Base-by-base conservation (phyloP, 2,888 invertebrate species). In the Schizaphis graminum region DNA sequence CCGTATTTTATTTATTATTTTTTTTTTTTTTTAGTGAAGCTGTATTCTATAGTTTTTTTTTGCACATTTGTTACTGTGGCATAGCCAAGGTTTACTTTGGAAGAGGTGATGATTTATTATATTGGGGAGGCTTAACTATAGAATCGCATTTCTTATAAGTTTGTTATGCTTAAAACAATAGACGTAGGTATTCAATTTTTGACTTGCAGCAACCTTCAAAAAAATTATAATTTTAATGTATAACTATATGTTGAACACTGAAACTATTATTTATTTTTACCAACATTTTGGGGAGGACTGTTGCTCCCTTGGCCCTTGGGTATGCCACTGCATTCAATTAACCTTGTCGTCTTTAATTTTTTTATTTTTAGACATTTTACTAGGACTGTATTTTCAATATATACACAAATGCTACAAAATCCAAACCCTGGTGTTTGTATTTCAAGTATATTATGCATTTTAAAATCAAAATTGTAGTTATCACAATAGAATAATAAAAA, bases 31-130 rank as follows among this genome's bases (percentile, higher is more conserved):
- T 89, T 93, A 77, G 77, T 44, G 24, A 88, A 53, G 53, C n/a
- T 53, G 53, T 77, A 53, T 77, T 77, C 56, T 44, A 77, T 77
- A 89, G 88, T 77, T 92, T 89, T 89, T n/a, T 56, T 89, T 89
- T 93, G 92, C 92, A 93, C 92, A 77, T 89, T n/a, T 56, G 41
- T 67, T 53, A 26, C 1, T 21, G 77, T 77, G 77, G 35, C 77
- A 77, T 77, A 77, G 35, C 35, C 35, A 77, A 4, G 21, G 35
- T 77, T 77, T 35, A 35, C 21, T 77, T 24, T 21, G 77, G 77
- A 24, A 8, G 28, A 3, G 21, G 35, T 77, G 21, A 77, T 35
- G 77, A 35, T 77, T 77, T 77, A 16, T 5, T 77, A 35, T 35
- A 21, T 77, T n/a, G 16, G 16, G 35, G 8, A 77, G 21, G 35